A percentile compares a stretch with the other conserved stretches of the same genome.
These are phyloP conservation scores for Agrochola circellaris DNA, from an alignment of 2,888 invertebrate genomes.

Conservation along the genomic window DNA sequence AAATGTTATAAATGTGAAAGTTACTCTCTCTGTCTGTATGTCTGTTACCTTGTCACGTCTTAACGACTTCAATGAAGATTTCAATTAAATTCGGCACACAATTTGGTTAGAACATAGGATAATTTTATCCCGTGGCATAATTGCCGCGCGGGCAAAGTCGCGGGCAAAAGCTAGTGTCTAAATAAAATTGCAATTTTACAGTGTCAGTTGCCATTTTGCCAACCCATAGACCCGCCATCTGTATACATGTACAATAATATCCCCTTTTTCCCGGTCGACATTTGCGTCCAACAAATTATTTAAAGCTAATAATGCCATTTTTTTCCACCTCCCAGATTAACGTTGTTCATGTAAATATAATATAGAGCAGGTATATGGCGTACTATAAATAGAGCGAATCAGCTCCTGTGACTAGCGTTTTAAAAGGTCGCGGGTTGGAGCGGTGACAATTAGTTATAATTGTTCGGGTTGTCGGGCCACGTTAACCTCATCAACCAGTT, in stretches of 20 bases:
- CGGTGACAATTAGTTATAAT: constrained; percentile 70
- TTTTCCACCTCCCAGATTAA: constrained; percentile 47
- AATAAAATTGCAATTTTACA: constrained; percentile 7
- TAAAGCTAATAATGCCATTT: constrained; percentile 44
- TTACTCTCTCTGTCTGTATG: not conserved
- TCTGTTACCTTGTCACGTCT: not conserved
- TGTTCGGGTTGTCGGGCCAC: constrained; percentile 67
- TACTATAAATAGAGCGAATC: constrained; percentile 64
- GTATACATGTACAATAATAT: constrained; percentile 37
- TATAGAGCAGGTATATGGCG: constrained; percentile 57
- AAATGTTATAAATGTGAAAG: not conserved
- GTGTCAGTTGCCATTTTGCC: constrained; percentile 13
- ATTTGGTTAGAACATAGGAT: not conserved
- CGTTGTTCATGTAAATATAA: constrained; percentile 46
- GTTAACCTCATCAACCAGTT: constrained; percentile 69
- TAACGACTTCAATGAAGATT: not conserved
- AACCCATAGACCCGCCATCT: constrained; percentile 5
- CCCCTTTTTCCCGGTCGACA: constrained; percentile 26
- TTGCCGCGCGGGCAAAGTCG: too few relatives aligned
- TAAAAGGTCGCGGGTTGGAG: constrained; percentile 62
- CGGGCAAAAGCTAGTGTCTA: not conserved
- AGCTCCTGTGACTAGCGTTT: constrained; percentile 56
- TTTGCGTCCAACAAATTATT: constrained; percentile 48
- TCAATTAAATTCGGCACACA: not conserved
- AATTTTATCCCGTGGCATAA: not conserved